Evolutionary conservation across 2,797 vertebrate species (phyloP).

Genomic region (Tragelaphus eurycerus): DNA sequence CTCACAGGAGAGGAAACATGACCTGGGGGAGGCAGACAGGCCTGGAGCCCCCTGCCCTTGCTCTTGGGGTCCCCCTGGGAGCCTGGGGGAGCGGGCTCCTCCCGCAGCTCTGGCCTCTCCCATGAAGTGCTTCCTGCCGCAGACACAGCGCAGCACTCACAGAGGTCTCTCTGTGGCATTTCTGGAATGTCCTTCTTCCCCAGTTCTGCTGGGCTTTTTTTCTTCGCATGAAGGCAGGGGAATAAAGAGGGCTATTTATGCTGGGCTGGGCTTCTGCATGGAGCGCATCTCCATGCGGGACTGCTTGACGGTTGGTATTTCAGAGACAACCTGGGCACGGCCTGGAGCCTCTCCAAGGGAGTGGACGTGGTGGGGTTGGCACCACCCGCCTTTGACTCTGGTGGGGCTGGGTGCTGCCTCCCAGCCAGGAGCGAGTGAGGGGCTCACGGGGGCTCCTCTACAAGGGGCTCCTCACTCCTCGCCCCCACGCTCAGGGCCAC

Average conservation of each 20-base stretch:
- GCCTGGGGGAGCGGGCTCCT: background rate
- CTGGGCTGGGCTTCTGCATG: background rate
- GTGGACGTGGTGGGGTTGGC: background rate
- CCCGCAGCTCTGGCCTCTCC: background rate
- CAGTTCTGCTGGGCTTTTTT: background rate
- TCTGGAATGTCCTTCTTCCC: conserved; percentile 71
- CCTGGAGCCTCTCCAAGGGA: background rate
- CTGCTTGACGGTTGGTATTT: background rate
- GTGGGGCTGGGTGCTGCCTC: background rate
- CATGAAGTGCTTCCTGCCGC: background rate
- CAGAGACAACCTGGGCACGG: conserved; percentile 16
- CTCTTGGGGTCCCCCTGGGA: background rate
- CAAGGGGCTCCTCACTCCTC: background rate
- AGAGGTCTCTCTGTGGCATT: conserved; percentile 62
- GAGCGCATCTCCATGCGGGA: background rate
- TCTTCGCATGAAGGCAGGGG: background rate
- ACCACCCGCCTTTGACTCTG: background rate
- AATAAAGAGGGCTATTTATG: conserved; percentile 58
- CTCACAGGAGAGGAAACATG: background rate
- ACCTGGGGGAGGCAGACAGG: background rate
- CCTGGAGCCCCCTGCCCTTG: background rate
- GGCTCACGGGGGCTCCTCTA: background rate
- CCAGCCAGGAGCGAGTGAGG: background rate
- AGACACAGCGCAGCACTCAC: background rate
- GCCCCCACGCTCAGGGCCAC: accelerated